Base-by-base conservation (phyloP, 2,113 vertebrate species). In the Herpetotheres cachinnans region DNA sequence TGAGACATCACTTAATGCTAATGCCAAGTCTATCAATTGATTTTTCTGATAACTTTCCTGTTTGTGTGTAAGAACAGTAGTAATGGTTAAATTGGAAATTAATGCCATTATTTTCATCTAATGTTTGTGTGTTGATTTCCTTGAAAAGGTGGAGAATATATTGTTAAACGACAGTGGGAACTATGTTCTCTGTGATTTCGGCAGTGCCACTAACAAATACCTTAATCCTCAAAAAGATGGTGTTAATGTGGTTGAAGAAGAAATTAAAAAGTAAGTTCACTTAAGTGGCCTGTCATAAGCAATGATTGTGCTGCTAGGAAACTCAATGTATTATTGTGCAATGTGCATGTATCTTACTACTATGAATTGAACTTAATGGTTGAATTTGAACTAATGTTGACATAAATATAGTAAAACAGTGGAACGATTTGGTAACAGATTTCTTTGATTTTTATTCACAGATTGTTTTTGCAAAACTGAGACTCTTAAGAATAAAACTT, bases 141-240 rank as follows among this genome's bases (percentile, higher is more conserved):
- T 96, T 90, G 95, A 70, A 70, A 97, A 99, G 99, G 99, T 99
- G 86, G 99, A 99, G 97, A 99, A 99, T 95, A 98, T 99, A 89
- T 98, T 99, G 86, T 98, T 99, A 89, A 99, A 99, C 26, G 99
- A 99, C 90, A 97, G 98, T 19, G 99, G 99, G 46, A 99, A 99
- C 97, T 99, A 99, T 13, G 99, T 99, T 61, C 98, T 99, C 78
- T 99, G 99, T 92, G 99, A 99, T 94, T 99, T 99, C 14, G 99
- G 99, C 93, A 99, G 99, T 90, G 98, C 99, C 86, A 99, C 99
- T 66, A 99, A 99, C 97, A 99, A 99, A 82, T 98, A 99, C 63
- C 97, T 99, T 93, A 98, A 98, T 95, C 99, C 99, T 34, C 99
- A 99, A 52, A 99, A 98, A 98, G 99, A 99, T 61, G 99, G 99